Percentiles rank a stretch among this genome's conserved stretches.
Evolutionary conservation across 2,113 vertebrate genomes (phyloP).

Genomic region (Callocephalon fimbriatum): DNA sequence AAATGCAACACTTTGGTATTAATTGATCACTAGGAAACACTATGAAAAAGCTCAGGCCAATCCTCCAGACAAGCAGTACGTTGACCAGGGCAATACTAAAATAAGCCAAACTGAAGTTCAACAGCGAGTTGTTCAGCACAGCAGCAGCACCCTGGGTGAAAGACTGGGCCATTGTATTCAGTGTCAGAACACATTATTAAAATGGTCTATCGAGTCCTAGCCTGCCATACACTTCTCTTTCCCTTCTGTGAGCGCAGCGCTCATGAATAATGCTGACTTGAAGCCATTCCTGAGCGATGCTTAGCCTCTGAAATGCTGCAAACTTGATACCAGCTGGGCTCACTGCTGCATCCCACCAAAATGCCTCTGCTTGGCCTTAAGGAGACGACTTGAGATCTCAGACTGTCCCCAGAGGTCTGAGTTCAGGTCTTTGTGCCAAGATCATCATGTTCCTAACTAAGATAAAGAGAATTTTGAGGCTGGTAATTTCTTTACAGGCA

Average conservation of each 20-base stretch:
- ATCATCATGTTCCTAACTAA: not conserved
- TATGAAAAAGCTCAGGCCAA: not conserved
- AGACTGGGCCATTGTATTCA: not conserved
- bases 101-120: not conserved
- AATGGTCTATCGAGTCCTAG: not conserved
- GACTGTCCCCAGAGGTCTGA: not conserved
- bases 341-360: not conserved
- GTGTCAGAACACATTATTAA: not conserved
- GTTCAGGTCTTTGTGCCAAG: not conserved
- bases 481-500: not conserved
- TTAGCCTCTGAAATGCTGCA: not conserved
- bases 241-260: not conserved
- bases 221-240: not conserved
- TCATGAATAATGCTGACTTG: not conserved
- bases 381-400: not conserved
- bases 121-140: accelerated
- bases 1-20: not conserved
- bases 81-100: not conserved
- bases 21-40: not conserved
- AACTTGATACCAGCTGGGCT: not conserved
- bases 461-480: not conserved
- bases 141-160: not conserved
- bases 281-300: not conserved
- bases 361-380: not conserved
- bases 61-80: accelerated